Evolutionary conservation across 2,797 vertebrate species (phyloP), one percentile per base, ranked within the genome.

Genomic region (Gallirallus australis): DNA sequence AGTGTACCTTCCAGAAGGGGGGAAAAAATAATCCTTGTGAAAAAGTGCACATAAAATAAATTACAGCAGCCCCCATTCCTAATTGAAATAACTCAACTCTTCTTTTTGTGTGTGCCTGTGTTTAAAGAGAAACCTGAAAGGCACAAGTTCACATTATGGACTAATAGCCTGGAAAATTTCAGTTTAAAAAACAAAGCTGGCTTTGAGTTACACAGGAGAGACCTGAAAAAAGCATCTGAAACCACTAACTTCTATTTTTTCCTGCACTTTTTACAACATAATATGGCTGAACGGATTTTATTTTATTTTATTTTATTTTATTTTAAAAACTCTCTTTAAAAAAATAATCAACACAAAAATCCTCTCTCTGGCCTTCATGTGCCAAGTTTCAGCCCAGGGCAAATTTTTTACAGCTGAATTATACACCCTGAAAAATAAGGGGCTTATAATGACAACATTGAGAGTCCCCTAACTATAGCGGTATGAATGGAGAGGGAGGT

Each of bases 361-460:
- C 82, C 86, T 95, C 87, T 95, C 69, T 80, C 71, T 94, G 81
- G 95, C 87, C 91, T 96, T 97, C 95, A 91, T 80, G 56, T 97
- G 96, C 97, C 97, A 98, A 95, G 93, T 97, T 97, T 98, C 96
- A 97, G 96, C 96, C 96, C 93, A 95, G 92, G 96, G 97, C 97
- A 96, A 88, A 96, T 97, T 96, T 98, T 98, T 98, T 95, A 97
- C 96, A 97, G 97, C 96, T 97, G 97, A 97, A 97, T 97, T 97
- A 97, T 97, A 97, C 82, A 97, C 96, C 93, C 96, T 96, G 96
- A 98, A 97, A 98, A 96, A 96, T 93, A 96, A 84, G 60, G 92
- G 81, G 81, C 92, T 91, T 95, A 97, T 96, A 98, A 98, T 94
- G 95, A 97, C 96, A 97, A 98, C 97, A 98, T 95, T 98, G 97